Conservation (phyloP, 1,140 invertebrate genomes). For the Dinoponera quadriceps region DNA sequence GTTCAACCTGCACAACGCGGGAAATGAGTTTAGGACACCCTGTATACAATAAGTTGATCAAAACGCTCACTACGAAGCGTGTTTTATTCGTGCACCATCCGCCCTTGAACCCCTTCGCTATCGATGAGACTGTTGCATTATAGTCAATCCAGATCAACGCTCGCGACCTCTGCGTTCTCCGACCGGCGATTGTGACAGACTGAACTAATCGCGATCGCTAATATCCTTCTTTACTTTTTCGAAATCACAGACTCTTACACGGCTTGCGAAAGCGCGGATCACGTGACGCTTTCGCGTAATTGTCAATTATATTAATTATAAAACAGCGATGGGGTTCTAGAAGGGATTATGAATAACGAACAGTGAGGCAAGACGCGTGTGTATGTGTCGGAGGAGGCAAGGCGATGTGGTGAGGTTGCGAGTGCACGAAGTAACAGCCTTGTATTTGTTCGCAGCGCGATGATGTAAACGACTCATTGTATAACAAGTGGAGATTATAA, state of each 20-base stretch:
- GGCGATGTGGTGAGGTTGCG: conserved; percentile 36
- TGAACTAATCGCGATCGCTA: neutral
- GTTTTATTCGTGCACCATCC: neutral
- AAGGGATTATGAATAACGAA: conserved; percentile 76
- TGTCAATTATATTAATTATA: conserved; percentile 78
- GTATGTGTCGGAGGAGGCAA: conserved; percentile 35
- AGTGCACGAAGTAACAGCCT: conserved; percentile 68
- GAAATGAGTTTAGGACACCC: too few relatives aligned
- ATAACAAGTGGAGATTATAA: conserved; percentile 76
- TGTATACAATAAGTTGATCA: neutral
- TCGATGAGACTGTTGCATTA: neutral
- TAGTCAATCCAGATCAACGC: too few relatives aligned
- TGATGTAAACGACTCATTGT: conserved; percentile 76
- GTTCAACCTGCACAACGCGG: too few relatives aligned
- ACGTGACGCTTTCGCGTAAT: conserved; percentile 62
- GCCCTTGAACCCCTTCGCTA: neutral
- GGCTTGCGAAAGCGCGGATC: conserved; percentile 58
- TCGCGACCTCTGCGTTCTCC: neutral
- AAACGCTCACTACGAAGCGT: neutral
- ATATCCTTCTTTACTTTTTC: neutral
- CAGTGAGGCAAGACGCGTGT: conserved; percentile 47
- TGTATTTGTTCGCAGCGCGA: conserved; percentile 74
- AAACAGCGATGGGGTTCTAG: conserved; percentile 70
- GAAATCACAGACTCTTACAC: conserved; percentile 28
- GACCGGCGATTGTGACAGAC: neutral